These are phyloP conservation scores for Cabera pusaria DNA, from an alignment of 2,888 invertebrate species.

Conservation along the genomic window DNA sequence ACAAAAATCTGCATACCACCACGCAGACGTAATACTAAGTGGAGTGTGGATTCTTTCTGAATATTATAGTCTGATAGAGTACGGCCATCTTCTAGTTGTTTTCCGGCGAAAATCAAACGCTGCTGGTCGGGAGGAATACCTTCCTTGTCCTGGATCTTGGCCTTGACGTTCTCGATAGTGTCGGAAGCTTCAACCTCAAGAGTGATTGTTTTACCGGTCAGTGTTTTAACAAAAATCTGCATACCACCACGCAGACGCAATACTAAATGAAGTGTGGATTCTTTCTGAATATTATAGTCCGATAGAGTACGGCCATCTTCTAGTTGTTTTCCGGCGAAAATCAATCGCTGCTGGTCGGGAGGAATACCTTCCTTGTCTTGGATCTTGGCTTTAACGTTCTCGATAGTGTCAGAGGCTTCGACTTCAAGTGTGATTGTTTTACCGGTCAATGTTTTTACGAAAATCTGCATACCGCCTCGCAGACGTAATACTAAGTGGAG, in stretches of 20 bases:
- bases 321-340: constrained; percentile 33
- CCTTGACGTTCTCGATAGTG: constrained; percentile 32
- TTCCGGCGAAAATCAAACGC: constrained; percentile 30
- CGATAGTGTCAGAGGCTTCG: constrained; percentile 30
- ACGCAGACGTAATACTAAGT: constrained; percentile 29
- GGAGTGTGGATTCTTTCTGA: constrained; percentile 33
- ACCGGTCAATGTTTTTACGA: constrained; percentile 31
- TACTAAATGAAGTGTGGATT: constrained; percentile 29
- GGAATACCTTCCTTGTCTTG: constrained; percentile 34
- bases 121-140: constrained; percentile 34
- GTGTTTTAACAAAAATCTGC: constrained; percentile 35
- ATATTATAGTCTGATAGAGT: constrained; percentile 32
- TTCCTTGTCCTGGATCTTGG: constrained; percentile 33
- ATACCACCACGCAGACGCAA: constrained; percentile 32
- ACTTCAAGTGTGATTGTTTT: constrained; percentile 32
- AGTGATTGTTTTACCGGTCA: constrained; percentile 31
- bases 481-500: constrained; percentile 31
- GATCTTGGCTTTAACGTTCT: constrained; percentile 33
- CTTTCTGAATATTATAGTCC: constrained; percentile 32
- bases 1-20: constrained; percentile 35
- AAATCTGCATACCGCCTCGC: constrained; percentile 34
- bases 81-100: constrained; percentile 32
- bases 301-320: constrained; percentile 33
- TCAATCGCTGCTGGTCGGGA: constrained; percentile 32
- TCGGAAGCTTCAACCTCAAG: constrained; percentile 31